These are phyloP conservation scores for Leucoptera coffeella DNA, from an alignment of 2,888 invertebrate species.

Conservation along the genomic window DNA sequence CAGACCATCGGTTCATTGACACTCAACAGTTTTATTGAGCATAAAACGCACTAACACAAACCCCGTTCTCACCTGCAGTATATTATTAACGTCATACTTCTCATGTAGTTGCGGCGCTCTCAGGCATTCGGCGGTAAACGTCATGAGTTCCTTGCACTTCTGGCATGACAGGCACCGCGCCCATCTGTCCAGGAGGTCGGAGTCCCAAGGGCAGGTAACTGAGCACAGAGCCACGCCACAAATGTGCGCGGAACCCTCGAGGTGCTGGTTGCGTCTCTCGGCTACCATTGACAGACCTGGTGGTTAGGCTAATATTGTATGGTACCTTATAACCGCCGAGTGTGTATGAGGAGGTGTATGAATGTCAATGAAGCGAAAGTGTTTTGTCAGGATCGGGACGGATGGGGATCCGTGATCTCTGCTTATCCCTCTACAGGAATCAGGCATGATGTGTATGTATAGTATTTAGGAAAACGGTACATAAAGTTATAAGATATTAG, in stretches of 20 bases:
- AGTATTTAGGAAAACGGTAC: too few species aligned
- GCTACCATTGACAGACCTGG: conserved; percentile 40
- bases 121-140: conserved; percentile 32
- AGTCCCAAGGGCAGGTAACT: conserved; percentile 32
- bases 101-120: conserved; percentile 30
- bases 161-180: conserved; percentile 24
- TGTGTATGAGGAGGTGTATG: too few species aligned
- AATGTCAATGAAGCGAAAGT: too few species aligned
- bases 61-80: conserved; percentile 25
- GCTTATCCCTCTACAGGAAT: too few species aligned
- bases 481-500: too few species aligned
- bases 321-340: too few species aligned
- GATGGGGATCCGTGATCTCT: too few species aligned
- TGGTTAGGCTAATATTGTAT: not conserved
- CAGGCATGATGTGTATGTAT: not conserved
- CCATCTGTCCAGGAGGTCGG: conserved; percentile 25
- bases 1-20: too few species aligned
- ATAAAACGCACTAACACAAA: too few species aligned
- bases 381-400: too few species aligned
- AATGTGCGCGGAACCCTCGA: conserved; percentile 22
- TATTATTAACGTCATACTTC: conserved; percentile 29
- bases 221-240: conserved; percentile 27
- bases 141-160: conserved; percentile 19
- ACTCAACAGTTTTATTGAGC: not conserved
- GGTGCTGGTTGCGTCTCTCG: conserved; percentile 23